These are phyloP conservation scores for Lepeophtheirus salmonis DNA, from an alignment of 1,140 invertebrate genomes.

Conservation along the genomic window DNA sequence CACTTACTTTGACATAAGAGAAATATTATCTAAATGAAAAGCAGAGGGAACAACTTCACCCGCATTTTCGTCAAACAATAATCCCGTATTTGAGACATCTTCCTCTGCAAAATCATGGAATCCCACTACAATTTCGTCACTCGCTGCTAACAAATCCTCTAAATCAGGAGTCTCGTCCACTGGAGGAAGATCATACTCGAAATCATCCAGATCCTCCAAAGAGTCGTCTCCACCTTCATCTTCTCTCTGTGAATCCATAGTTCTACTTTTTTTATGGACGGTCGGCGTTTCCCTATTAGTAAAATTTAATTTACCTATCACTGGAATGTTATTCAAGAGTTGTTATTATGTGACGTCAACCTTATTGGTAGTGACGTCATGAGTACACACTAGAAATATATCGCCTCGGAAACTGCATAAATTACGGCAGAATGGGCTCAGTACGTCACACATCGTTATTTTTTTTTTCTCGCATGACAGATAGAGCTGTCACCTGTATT, in stretches of 20 bases:
- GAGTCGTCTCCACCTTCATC: background rate
- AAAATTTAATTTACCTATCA: no score
- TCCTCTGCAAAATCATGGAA: slow-evolving; percentile 15
- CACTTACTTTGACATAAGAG: slow-evolving; percentile 13
- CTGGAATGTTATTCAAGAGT: no score
- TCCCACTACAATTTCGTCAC: slow-evolving; percentile 29
- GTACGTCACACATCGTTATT: no score
- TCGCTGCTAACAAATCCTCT: slow-evolving; percentile 64
- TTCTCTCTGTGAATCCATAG: background rate
- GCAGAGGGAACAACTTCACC: slow-evolving; percentile 21
- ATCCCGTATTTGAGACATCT: slow-evolving; percentile 6
- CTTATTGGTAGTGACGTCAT: no score
- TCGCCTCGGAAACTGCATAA: no score
- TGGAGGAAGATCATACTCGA: slow-evolving; percentile 59
- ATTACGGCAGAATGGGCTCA: no score
- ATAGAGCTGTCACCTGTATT: no score
- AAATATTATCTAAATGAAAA: slow-evolving; percentile 7
- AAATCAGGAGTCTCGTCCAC: slow-evolving; percentile 54
- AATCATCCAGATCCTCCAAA: slow-evolving; percentile 41
- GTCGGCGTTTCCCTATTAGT: no score
- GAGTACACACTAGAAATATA: no score
- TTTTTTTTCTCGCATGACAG: no score
- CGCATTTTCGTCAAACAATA: slow-evolving; percentile 21
- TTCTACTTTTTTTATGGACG: no score
- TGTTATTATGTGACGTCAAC: no score